A percentile compares a stretch with the other conserved stretches of the same genome.
phyloP scores from a whole-genome alignment of 2,113 vertebrate genomes.

The Sclerurus mexicanus region DNA sequence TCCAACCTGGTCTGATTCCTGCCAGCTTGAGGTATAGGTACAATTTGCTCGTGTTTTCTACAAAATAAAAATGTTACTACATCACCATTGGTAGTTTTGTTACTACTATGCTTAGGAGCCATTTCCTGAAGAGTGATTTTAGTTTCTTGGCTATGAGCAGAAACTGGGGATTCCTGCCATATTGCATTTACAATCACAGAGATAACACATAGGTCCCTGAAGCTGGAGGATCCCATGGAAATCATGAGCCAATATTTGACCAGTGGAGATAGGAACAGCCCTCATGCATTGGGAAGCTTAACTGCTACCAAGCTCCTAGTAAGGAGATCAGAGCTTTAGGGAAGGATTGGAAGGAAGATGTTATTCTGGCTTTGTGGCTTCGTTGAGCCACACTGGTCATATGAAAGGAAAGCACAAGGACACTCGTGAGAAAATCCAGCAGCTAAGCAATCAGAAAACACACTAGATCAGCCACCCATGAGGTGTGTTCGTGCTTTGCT shows the following conservation, averaged over 20 bases:
- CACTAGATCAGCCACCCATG: not conserved
- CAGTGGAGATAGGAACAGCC: not conserved
- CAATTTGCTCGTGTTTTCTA: not conserved
- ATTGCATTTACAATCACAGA: not conserved
- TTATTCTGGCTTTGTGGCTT: not conserved
- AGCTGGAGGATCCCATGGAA: not conserved
- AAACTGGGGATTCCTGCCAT: not conserved
- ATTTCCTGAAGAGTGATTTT: not conserved
- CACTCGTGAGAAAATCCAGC: not conserved
- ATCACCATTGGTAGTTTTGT: not conserved
- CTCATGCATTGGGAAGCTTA: not conserved
- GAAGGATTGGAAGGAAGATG: not conserved
- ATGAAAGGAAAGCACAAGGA: not conserved
- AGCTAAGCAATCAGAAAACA: not conserved
- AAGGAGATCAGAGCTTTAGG: not conserved
- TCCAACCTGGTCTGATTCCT: not conserved
- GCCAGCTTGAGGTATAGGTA: not conserved
- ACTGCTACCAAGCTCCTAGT: not conserved
- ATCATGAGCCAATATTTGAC: not conserved
- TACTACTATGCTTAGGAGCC: not conserved
- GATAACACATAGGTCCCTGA: not conserved
- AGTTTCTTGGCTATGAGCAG: not conserved
- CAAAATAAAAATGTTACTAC: not conserved
- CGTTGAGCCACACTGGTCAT: rapidly evolving
- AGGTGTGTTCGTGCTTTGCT: not conserved